phyloP scores from a whole-genome alignment of 1,140 invertebrate genomes.

The Drosophila eugracilis region DNA sequence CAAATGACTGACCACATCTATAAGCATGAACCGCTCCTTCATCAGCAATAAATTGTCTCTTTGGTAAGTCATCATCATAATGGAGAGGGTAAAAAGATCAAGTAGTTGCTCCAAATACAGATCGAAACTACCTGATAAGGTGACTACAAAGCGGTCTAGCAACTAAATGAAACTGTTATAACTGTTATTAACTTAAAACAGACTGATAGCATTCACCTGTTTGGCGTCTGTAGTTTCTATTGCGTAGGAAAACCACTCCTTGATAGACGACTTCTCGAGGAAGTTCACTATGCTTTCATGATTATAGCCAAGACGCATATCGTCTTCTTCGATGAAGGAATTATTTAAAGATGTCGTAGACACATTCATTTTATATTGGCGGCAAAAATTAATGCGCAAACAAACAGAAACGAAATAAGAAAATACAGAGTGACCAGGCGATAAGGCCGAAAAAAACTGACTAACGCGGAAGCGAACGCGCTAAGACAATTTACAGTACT shows the following conservation, averaged over 20 bases:
- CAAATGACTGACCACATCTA: slow-evolving; percentile 19
- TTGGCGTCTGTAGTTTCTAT: slow-evolving; percentile 3
- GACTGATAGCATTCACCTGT: slow-evolving; percentile 7
- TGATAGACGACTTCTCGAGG: slow-evolving; percentile 19
- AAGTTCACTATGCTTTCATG: slow-evolving; percentile 17
- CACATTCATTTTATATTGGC: slow-evolving; percentile 13
- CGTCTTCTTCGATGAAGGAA: slow-evolving; percentile 14
- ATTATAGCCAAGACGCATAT: slow-evolving; percentile 8
- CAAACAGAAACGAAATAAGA: not conserved
- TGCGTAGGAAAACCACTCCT: slow-evolving; percentile 7
- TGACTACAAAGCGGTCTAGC: not conserved
- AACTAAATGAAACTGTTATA: slow-evolving; percentile 10
- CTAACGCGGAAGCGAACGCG: not conserved
- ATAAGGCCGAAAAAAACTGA: not conserved
- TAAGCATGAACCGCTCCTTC: slow-evolving; percentile 20
- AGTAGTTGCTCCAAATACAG: slow-evolving; percentile 1
- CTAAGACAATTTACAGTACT: no score
- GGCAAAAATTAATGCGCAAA: slow-evolving; percentile 38
- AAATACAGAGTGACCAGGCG: slow-evolving; percentile 8
- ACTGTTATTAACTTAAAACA: not conserved
- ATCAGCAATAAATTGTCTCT: slow-evolving; percentile 8
- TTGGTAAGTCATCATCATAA: slow-evolving; percentile 45
- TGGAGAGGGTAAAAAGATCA: slow-evolving; percentile 35
- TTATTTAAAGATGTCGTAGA: not conserved
- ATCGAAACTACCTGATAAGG: not conserved